Evolutionary conservation across 2,888 invertebrate species (phyloP), one percentile per base, ranked within the genome.

Genomic region (Leptothorax acervorum): DNA sequence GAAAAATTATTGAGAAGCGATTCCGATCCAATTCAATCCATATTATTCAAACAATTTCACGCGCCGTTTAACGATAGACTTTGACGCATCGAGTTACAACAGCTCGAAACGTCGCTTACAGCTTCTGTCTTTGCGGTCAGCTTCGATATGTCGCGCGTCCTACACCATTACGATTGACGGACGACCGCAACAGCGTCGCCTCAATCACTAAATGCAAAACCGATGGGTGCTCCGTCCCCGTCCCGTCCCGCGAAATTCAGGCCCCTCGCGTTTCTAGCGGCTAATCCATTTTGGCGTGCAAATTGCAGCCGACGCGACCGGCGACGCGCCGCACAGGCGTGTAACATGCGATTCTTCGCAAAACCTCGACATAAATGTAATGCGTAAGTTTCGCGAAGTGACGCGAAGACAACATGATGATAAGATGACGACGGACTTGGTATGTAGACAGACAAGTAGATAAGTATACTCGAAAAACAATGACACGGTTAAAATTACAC

Each of bases 141-240:
- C 57, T 73, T 23, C 87, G 65, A 84, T 70, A 83, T 79, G 31
- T 57, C 51, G 73, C 53, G 18, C 55, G 60, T 65, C 83, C 78
- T 81, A 35, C 18, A 68, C 83, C 60, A 68, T 85, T 85, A 83
- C 87, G 71, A 90, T 81, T 88, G 90, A 87, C 89, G 83, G 68
- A 87, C 82, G 82, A 88, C 90, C 90, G 60, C 87, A 85, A 68
- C 83, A 79, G 76, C 87, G 75, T 82, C 86, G 84, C 84, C 73
- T 86, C 88, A 88, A 88, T 90, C 88, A 78, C 83, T 83, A 86
- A 92, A 89, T 85, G 84, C 86, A 85, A 89, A 88, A 85, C 84
- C 78, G 78, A 87, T 84, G 82, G 55, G 68, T 70, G 83, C 63
- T 42, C 60, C 31, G n/a, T 42, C 31, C 23, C 31, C 63, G 35